Base-by-base conservation (phyloP, 2,888 invertebrate species). In the Protodeltote pygarga region DNA sequence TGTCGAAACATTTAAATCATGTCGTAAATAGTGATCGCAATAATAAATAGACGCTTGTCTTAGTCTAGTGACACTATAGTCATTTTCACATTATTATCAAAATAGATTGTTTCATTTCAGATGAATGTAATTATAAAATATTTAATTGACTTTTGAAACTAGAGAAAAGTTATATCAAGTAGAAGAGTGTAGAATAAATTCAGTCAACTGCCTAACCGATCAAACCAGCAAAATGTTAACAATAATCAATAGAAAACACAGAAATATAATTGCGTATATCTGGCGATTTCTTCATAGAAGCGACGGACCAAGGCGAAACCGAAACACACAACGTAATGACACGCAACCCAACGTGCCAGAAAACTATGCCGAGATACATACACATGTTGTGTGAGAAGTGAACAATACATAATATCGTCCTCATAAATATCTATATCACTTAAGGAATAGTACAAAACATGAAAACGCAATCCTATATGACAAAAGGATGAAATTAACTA, bases 241-340 rank as follows among this genome's bases (percentile, higher is more conserved):
- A 48, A 63, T 33, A 49, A 48, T 28, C 50, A 62, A 69, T 59
- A 48, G 48, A 61, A 63, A 67, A 67, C 50, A 66, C 54, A 57
- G 57, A 51, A 62, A 52, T 53, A 54, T 63, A 72, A 69, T 73
- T 72, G 67, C 68, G 51, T 54, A 63, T 61, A 65, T 59, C 51
- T 58, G 17, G 35, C 42, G 70, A 65, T 77, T 77, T 77, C 75
- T 75, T 73, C 64, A 75, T 29, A 32, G n/a, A 13, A 17, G 47
- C 34, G 16, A 32, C 23, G 47, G 49, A 58, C 52, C 60, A 64
- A 67, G 53, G 53, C 62, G 49, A 67, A 41, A 46, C 51, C 45
- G 52, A 58, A 65, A 40, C 29, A 27, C 29, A 47, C 46, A 58
- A 51, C 40, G 54, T 49, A 55, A 55, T 48, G 50, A 24, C 67